phyloP scores from a whole-genome alignment of 2,888 invertebrate species.

The Congeria kusceri region DNA sequence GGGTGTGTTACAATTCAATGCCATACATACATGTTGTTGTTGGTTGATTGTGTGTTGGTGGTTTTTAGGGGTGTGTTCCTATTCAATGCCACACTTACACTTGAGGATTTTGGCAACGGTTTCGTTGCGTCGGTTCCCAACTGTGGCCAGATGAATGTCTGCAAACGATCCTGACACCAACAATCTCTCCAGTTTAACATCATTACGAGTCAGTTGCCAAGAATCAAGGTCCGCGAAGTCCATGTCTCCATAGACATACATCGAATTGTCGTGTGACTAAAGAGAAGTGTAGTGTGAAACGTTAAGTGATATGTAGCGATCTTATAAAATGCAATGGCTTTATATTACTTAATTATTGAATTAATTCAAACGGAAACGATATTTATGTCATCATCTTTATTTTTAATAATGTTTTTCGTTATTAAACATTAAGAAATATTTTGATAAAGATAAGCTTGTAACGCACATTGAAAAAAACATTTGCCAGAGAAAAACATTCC shows the following conservation, averaged over 20 bases:
- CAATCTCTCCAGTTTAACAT: conserved; percentile 52
- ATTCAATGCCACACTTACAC: conserved; percentile 53
- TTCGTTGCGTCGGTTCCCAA: conserved; percentile 5
- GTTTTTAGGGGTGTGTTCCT: too few relatives aligned
- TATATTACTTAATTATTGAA: too few relatives aligned
- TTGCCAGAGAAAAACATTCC: too few relatives aligned
- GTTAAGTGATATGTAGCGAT: background rate
- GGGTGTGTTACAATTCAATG: too few relatives aligned
- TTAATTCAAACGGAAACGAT: too few relatives aligned
- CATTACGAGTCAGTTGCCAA: conserved; percentile 53
- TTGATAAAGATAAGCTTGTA: too few relatives aligned
- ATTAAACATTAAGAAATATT: too few relatives aligned
- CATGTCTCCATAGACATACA: conserved; percentile 47
- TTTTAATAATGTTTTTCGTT: too few relatives aligned
- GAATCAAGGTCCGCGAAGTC: conserved; percentile 32
- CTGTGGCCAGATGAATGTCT: conserved; percentile 62
- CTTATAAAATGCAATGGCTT: background rate
- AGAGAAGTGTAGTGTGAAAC: background rate
- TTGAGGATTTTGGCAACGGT: conserved; percentile 69
- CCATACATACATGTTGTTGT: too few relatives aligned
- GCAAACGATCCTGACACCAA: conserved; percentile 67
- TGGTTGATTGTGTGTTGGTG: too few relatives aligned
- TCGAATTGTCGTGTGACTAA: conserved; percentile 13
- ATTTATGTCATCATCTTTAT: too few relatives aligned
- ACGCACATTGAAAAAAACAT: too few relatives aligned